Base-by-base conservation (phyloP, 2,113 vertebrate species). In the Laticauda laticaudata region DNA sequence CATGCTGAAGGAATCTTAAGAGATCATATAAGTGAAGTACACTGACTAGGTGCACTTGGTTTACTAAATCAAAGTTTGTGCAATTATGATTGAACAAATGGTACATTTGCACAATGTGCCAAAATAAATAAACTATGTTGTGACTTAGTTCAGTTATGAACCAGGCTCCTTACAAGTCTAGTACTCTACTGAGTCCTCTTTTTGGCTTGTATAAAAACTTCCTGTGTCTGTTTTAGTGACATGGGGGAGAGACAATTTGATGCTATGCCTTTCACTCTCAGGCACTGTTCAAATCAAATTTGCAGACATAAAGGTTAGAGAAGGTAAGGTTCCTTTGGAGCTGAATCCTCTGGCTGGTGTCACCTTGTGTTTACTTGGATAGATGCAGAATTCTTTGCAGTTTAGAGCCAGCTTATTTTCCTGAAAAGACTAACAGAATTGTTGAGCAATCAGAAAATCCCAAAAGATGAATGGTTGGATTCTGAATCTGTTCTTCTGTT, bases 151-250 rank as follows among this genome's bases (percentile, higher is more conserved):
- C 75, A 81, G 23, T 81, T 43, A 39, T 81, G 34, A 81, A 21
- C 34, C 18, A 81, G 9, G 34, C 75, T 20, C 69, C 34, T 39
- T 43, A 9, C 75, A 81, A 81, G 20, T 26, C n/a, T 53, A 7
- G 29, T 88, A 69, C 21, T 88, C 10, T 92, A 26, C 26, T 61
- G 3, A 54, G n/a, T 24, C 4, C 45, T 21, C 57, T 1, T 21
- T 91, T n/a, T 59, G 9, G 85, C 90, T 91, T 29, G 5, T 91
- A 54, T 4, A 21, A 43, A 51, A 98, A 99, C 99, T 34, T 99
- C 99, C 75, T 98, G 99, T 95, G 98, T 98, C 89, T 99, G 99
- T 97, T 99, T 97, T 53, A 99, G 99, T 55, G 99, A 99, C 7
- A 11, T 34, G 96, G 98, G 99, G 95, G 99, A 99, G 96, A 97